phyloP scores from a whole-genome alignment of 2,888 invertebrate species.

The Matsumyia berberina region DNA sequence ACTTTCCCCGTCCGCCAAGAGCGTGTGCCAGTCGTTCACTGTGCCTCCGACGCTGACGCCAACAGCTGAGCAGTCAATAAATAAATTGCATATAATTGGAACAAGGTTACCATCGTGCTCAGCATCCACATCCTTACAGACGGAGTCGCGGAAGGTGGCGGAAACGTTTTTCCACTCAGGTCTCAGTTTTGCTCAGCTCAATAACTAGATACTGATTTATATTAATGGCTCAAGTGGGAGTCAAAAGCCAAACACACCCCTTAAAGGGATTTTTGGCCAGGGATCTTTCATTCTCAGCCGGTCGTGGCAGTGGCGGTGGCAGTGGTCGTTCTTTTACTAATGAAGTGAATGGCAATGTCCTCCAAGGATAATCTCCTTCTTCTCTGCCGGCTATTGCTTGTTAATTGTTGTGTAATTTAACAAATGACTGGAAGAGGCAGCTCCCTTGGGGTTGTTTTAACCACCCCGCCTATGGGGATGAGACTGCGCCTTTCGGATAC shows the following conservation, averaged over 20 bases:
- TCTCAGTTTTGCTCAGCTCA: constrained; percentile 10
- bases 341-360: constrained; percentile 68
- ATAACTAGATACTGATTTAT: constrained; percentile 74
- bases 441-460: constrained; percentile 42
- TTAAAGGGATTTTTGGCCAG: constrained; percentile 1
- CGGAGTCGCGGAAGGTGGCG: constrained; percentile 24
- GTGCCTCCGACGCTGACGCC: constrained; percentile 17
- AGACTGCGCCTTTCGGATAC: constrained; percentile 2
- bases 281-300: too few relatives aligned
- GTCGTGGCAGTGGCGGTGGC: constrained; percentile 6
- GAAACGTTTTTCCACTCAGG: constrained; percentile 21
- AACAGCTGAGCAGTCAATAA: constrained; percentile 76
- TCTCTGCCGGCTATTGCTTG: constrained; percentile 64
- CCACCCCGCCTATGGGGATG: constrained; percentile 16
- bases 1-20: constrained; percentile 39
- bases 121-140: not conserved
- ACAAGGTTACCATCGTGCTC: constrained; percentile 55
- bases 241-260: constrained; percentile 30
- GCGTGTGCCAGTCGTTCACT: constrained; percentile 38
- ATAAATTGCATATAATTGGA: constrained; percentile 73
- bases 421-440: constrained; percentile 59
- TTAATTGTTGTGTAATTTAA: constrained; percentile 75
- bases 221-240: constrained; percentile 58
- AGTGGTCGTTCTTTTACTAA: constrained; percentile 52
- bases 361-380: constrained; percentile 68